Base-by-base conservation (phyloP, 2,113 vertebrate species). In the human region DNA sequence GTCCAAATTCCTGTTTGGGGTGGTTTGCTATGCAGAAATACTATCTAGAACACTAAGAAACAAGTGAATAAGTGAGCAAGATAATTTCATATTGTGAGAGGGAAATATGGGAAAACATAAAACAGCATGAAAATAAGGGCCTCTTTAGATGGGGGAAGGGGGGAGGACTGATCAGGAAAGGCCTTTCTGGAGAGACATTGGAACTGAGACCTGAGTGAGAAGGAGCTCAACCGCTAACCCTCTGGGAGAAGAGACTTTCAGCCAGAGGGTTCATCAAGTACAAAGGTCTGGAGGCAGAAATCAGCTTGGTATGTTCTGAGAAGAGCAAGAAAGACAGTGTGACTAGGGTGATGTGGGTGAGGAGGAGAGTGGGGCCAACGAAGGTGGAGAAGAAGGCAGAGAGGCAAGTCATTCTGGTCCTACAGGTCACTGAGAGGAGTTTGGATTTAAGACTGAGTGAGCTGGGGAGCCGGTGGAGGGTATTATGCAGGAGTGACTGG, bases 281-380 rank as follows among this genome's bases (percentile, higher is more conserved):
- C 88, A 87, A 94, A 92, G 84, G 61, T 57, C 75, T 43, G 30
- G 93, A 45, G 93, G 85, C 85, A 57, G 57, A 52, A 93, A 64
- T 76, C 30, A 12, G 25, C n/a, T 64, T n/a, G 32, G 32, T 43
- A 12, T 75, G 25, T 66, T 95, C 80, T 66, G n/a, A 70, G n/a
- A 64, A 45, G 68, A 27, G 38, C 75, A 25, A 23, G 78, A 76
- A 85, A 52, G n/a, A 35, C 79, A 25, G n/a, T 78, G 84, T 50
- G 70, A 64, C 79, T 50, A 55, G 68, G 64, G 78, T 48, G 50
- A 14, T 59, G 84, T n/a, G 43, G n/a, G 17, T 40, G 30, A 80
- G 35, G 22, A 89, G 23, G 23, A 61, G 66, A 61, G 30, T 30
- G 16, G 25, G 22, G 52, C 18, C 22, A 20, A 23, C 0, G 18